Conservation (phyloP, 2,113 vertebrate species). For the Phyllostomus discolor region DNA sequence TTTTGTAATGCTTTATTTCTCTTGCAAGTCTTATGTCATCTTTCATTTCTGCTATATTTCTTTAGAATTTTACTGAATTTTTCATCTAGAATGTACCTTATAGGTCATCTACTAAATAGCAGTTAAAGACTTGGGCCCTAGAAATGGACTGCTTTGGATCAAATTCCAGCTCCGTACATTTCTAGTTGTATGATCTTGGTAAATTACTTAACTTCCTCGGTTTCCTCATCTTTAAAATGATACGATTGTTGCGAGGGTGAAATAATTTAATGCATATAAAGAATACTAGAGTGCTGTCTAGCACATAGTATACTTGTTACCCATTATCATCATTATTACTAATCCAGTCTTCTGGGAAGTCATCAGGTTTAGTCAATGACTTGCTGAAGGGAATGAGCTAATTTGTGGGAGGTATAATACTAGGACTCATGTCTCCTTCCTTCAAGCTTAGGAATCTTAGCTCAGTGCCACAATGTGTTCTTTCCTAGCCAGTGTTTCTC, state of each 20-base stretch:
- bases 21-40: constrained; percentile 9
- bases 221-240: neutral
- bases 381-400: neutral
- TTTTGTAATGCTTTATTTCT: constrained; percentile 8
- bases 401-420: neutral
- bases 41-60: constrained; percentile 1
- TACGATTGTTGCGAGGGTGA: neutral
- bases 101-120: neutral
- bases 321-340: neutral
- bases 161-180: neutral
- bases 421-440: neutral
- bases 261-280: neutral
- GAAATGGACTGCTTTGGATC: neutral
- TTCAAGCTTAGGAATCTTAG: neutral
- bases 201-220: neutral
- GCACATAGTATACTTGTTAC: neutral
- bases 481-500: neutral
- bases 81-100: neutral
- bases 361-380: neutral
- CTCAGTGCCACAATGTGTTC: neutral
- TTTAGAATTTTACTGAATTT: constrained; percentile 1
- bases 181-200: neutral
- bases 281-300: neutral
- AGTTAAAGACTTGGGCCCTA: neutral
- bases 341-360: neutral